Percentiles rank a stretch among this genome's conserved stretches.
Conservation (phyloP, 2,113 vertebrate genomes). For the Lepus europaeus region DNA sequence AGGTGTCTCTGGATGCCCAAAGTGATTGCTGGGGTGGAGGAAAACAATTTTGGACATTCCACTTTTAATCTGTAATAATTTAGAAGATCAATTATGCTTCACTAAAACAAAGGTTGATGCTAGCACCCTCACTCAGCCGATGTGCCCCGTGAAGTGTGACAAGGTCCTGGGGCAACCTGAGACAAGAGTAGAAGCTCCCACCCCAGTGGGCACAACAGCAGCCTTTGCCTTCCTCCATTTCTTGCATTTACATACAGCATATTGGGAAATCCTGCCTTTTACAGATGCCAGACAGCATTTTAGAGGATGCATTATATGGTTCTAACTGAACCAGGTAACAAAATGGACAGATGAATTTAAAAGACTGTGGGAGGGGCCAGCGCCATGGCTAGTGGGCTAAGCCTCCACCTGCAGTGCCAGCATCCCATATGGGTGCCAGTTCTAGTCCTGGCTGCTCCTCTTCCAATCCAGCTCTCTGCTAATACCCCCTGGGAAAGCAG, state of each 20-base stretch:
- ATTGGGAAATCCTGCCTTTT: not conserved
- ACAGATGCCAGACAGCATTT: not conserved
- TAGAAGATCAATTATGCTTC: not conserved
- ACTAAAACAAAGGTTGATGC: not conserved
- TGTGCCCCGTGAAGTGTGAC: not conserved
- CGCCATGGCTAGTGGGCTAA: too few relatives aligned
- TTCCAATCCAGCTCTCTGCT: too few relatives aligned
- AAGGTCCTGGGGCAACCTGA: not conserved
- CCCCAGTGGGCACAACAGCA: fast-evolving
- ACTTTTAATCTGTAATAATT: not conserved
- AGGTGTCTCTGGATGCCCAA: not conserved
- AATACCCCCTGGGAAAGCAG: too few relatives aligned
- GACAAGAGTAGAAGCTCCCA: not conserved
- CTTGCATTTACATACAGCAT: fast-evolving
- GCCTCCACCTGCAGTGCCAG: too few relatives aligned
- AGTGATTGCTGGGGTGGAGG: not conserved
- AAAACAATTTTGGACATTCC: not conserved
- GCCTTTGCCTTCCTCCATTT: too few relatives aligned
- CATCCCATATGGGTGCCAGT: too few relatives aligned
- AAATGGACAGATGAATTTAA: not conserved
- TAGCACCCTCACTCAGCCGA: fast-evolving
- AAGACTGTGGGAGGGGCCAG: not conserved
- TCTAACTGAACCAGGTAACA: conserved; percentile 13
- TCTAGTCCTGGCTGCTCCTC: too few relatives aligned
- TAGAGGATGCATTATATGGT: not conserved